Base-by-base conservation (phyloP, 2,797 vertebrate genomes). In the Neosilurus hyrtlii region DNA sequence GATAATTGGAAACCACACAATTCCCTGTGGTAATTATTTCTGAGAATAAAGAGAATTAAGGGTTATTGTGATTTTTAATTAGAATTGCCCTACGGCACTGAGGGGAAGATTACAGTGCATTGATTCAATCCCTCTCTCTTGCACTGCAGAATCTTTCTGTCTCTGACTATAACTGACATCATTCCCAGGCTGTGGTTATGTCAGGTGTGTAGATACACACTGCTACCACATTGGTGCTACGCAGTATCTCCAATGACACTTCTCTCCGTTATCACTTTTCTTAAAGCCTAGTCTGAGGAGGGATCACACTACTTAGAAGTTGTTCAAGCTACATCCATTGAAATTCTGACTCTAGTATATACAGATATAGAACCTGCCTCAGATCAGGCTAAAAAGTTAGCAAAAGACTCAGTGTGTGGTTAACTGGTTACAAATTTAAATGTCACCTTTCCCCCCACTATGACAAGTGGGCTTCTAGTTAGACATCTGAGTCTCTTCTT, bases 41-140 rank as follows among this genome's bases (percentile, higher is more conserved):
- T 61, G 76, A 67, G 83, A 78, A 85, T 79, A 85, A 83, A 86
- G 78, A 82, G 77, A 89, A 88, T 87, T 85, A 87, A 82, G 76
- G 88, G 86, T 88, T 86, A 86, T 87, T 87, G 86, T 86, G 75
- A 72, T 84, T 88, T 88, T 88, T 88, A 84, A 86, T 89, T 87
- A 85, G 85, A 85, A 49, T 71, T 79, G 66, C 80, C 73, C 85
- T 59, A 78, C 80, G 79, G 74, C 7, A 18, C 54, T 24, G 35
- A 62, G 77, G 24, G 67, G 81, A 82, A 80, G 87, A 87, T 87
- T 86, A 88, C 26, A 70, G 74, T 74, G 68, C 87, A 88, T 87
- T 56, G 83, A 86, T 88, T 87, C 57, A 73, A 80, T 84, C 77
- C 82, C 63, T 81, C 67, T 81, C 79, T 77, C 68, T 81, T n/a